A percentile compares a stretch with the other conserved stretches of the same genome.
phyloP scores from a whole-genome alignment of 2,113 vertebrate genomes.

The Baryphthengus martii region DNA sequence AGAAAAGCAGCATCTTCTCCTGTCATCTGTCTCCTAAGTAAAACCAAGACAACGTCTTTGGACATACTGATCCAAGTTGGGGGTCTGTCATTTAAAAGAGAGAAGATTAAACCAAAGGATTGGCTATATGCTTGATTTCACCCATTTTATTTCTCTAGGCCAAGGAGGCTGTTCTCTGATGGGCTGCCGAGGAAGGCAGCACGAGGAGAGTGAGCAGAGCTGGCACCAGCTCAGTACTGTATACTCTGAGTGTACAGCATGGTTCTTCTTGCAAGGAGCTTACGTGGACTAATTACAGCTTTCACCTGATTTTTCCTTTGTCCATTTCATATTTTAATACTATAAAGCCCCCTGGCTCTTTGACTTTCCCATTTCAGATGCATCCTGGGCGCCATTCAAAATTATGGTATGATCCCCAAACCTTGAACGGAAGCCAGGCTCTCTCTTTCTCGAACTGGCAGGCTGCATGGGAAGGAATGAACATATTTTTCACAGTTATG shows the following conservation, averaged over 20 bases:
- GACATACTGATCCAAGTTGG: neutral
- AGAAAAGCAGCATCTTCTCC: neutral
- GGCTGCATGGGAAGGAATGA: conserved; percentile 35
- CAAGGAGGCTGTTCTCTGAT: neutral
- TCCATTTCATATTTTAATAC: neutral
- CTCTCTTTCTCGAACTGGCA: conserved; percentile 33
- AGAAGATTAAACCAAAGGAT: neutral
- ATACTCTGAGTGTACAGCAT: neutral
- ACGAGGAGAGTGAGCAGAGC: fast-evolving
- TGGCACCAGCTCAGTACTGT: neutral
- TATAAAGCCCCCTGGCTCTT: neutral
- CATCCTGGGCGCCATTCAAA: neutral
- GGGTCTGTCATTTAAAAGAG: neutral
- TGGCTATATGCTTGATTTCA: neutral
- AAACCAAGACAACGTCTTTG: neutral
- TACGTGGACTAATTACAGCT: neutral
- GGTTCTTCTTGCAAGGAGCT: neutral
- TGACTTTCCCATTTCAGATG: conserved; percentile 2
- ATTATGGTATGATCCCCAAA: conserved; percentile 1
- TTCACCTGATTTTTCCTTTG: neutral
- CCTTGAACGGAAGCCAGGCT: conserved; percentile 6
- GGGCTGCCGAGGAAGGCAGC: neutral
- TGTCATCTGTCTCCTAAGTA: neutral
- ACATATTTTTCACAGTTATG: conserved; percentile 19
- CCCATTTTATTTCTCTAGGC: neutral